Base-by-base conservation (phyloP, 1,140 invertebrate species). In the Rhagoletis zephyria region DNA sequence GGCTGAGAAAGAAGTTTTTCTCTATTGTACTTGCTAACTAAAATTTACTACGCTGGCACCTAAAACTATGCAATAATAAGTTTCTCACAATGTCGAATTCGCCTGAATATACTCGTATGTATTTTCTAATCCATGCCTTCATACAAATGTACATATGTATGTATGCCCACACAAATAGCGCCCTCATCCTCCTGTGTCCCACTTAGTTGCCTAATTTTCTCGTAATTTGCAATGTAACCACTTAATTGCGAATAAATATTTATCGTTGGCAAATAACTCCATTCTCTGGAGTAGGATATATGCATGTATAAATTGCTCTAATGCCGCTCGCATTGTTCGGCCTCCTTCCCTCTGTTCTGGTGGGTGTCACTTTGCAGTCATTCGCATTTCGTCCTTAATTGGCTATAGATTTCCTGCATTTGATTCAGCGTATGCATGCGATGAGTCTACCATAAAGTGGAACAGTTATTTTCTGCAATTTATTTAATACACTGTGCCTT, bases 231-330 rank as follows among this genome's bases (percentile, higher is more conserved):
- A 30, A 40, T 40, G 65, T 67, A 67, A 67, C 30, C 65, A 67
- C 65, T 67, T 67, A 67, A 67, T 67, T 67, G 30, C 65, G 3
- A 3, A 67, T 67, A 42, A 67, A 67, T 67, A 67, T 67, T 67
- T 42, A 67, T 10, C 42, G 42, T 12, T 7, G 16, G 63, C 9
- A 67, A 9, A 67, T 4, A 40, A 30, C 2, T 64, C 3, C 9
- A 5, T 7, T 14, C 7, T 16, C 30, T 30, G n/a, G 63, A 19
- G 9, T 64, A 19, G 6, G n/a, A 19, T 64, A 19, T 64, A 19
- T 64, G 63, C 30, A 30, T 30, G 30, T 30, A 30, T 30, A 30
- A 30, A 19, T 9, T 16, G 16, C 14, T 19, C n/a, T 64, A 63
- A 12, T 30, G 30, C 30, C 30, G 30, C 30, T 30, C 30, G 30